Percentiles rank a stretch among this genome's conserved stretches.
phyloP scores from a whole-genome alignment of 2,113 vertebrate genomes.

The Telmatochromis sp. region DNA sequence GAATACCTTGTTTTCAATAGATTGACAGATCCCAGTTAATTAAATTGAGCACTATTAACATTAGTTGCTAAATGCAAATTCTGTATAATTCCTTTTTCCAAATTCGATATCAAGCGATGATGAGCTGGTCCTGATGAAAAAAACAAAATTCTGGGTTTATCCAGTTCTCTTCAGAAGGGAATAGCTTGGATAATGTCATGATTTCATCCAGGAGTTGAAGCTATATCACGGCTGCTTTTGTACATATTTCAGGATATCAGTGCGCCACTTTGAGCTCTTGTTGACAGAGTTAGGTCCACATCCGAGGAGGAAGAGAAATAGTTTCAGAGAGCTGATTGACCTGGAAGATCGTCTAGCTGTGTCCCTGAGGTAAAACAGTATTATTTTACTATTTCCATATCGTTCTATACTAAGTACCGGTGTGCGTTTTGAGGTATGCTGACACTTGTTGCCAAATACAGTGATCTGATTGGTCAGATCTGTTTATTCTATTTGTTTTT shows the following conservation, averaged over 20 bases:
- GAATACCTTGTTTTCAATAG: background rate
- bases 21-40: background rate
- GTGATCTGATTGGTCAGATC: background rate
- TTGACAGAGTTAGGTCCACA: background rate
- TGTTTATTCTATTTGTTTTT: background rate
- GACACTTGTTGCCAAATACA: background rate
- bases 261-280: background rate
- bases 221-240: background rate
- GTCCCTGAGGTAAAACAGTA: background rate
- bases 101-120: background rate
- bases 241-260: background rate
- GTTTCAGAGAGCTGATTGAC: background rate
- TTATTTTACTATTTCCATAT: background rate
- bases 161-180: background rate
- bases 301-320: background rate
- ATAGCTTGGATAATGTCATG: background rate
- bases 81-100: background rate
- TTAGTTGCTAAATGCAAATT: background rate
- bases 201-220: background rate
- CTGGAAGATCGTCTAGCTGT: background rate
- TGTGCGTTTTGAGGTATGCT: background rate
- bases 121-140: background rate
- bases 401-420: background rate
- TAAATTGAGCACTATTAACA: background rate
- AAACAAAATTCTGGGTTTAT: background rate